phyloP scores from a whole-genome alignment of 1,140 invertebrate genomes.

The Patella vulgata region DNA sequence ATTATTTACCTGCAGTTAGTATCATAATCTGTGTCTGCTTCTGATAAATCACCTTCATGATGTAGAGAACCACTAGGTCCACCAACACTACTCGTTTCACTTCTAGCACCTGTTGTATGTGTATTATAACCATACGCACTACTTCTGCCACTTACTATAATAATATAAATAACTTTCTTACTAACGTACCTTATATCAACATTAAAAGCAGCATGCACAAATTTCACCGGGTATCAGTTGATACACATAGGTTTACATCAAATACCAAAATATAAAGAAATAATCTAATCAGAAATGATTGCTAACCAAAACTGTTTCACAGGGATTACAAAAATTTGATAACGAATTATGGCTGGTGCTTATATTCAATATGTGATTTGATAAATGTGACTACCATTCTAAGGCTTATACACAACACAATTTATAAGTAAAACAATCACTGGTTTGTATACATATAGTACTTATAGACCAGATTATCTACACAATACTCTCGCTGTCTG shows the following conservation, averaged over 20 bases:
- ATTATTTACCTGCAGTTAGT: slow-evolving; percentile 56
- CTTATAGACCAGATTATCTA: no score
- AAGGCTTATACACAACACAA: no score
- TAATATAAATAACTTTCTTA: not conserved
- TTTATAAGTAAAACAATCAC: no score
- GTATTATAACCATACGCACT: slow-evolving; percentile 81
- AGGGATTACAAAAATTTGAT: no score
- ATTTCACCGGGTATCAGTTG: not conserved
- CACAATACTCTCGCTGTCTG: no score
- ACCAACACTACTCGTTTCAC: slow-evolving; percentile 71
- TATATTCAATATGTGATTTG: no score
- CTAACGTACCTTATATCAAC: not conserved
- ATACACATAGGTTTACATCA: slow-evolving; percentile 30
- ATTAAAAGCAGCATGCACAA: not conserved
- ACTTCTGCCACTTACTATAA: slow-evolving; percentile 80
- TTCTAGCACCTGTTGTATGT: slow-evolving; percentile 66
- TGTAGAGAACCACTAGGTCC: slow-evolving; percentile 64
- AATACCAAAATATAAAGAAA: no score
- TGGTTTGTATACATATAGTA: no score
- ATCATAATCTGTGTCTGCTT: slow-evolving; percentile 57
- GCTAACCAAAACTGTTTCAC: no score
- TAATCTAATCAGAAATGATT: no score
- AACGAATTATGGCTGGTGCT: no score
- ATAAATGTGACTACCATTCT: no score
- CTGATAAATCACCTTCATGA: slow-evolving; percentile 52